Base-by-base conservation (phyloP, 2,888 invertebrate species). In the Drosophila kuntzei region DNA sequence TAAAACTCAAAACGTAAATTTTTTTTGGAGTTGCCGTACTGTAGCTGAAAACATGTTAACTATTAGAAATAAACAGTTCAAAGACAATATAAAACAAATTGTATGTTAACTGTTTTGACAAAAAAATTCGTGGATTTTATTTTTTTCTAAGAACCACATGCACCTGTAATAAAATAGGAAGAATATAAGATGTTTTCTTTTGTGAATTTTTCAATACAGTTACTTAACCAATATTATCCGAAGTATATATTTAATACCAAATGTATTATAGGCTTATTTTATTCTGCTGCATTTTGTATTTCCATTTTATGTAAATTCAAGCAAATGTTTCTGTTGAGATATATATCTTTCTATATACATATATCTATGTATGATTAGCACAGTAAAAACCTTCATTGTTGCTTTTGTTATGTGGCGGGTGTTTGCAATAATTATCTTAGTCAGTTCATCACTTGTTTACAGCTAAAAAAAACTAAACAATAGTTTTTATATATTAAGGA, bases 21-120 rank as follows among this genome's bases (percentile, higher is more conserved):
- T 96, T n/a, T n/a, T 78, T 92, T 93, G 46, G 92, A 93, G 58
- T 95, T 96, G 91, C 92, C 94, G 11, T 93, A 94, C 85, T 83
- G 89, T 53, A 86, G 84, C 66, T 90, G 51, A 78, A 58, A 54
- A 32, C 22, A 11, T 43, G 20, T 53, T 53, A 39, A 18, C 44
- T 25, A 44, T 44, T 27, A 44, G 25, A n/a, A 44, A 25, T 20
- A 11, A 25, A 16, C 44, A 9, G 25, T 14, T 44, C 2, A 27
- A 25, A 25, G 36, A 14, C 37, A 53, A 20, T 16, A 50, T 8
- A 34, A 8, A 46, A 36, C 20, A 6, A 34, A n/a, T 7, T 8
- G 27, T 27, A 27, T 27, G 27, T 8, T 5, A n/a, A 27, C 6
- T 27, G 27, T 27, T 27, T 8, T 27, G 27, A 27, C 27, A 7